Conservation (phyloP, 53 echinoderm and acorn worm species). For the Holothuria leucospilota region DNA sequence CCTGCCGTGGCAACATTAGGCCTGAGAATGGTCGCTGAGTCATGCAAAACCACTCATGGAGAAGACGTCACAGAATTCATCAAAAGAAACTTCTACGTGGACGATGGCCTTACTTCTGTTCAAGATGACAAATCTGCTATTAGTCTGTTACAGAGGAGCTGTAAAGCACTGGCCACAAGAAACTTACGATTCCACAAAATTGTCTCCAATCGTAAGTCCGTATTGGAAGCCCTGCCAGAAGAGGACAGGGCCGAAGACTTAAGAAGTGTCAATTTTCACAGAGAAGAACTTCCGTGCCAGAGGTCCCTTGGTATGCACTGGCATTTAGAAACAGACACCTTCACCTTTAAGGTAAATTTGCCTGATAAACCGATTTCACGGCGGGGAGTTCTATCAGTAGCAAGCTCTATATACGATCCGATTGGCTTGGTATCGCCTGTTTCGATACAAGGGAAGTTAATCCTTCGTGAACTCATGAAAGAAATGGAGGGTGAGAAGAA, state of each 20-base stretch:
- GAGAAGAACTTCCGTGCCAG: conserved; percentile 53
- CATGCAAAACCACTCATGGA: conserved; percentile 3
- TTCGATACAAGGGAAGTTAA: too few relatives aligned
- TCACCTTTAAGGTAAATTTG: conserved; percentile 39
- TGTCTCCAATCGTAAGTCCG: conserved; percentile 52
- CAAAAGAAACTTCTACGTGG: conserved; percentile 66
- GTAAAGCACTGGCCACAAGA: conserved; percentile 44
- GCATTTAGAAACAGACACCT: conserved; percentile 49
- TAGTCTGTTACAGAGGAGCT: conserved; percentile 50
- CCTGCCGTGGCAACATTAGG: conserved; percentile 67
- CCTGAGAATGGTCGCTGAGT: conserved; percentile 43
- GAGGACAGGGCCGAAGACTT: conserved; percentile 56
- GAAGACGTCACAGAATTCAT: conserved; percentile 61
- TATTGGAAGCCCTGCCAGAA: conserved; percentile 58
- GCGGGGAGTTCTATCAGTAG: conserved; percentile 64
- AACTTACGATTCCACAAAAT: conserved; percentile 56
- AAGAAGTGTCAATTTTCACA: conserved; percentile 47
- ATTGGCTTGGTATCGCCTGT: too few relatives aligned
- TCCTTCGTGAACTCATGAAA: too few relatives aligned
- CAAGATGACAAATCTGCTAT: conserved; percentile 41
- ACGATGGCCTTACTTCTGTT: conserved; percentile 57
- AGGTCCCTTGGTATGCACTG: conserved; percentile 60
- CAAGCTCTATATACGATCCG: too few relatives aligned
- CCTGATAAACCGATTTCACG: conserved; percentile 50
- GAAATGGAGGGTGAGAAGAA: too few relatives aligned